Evolutionary conservation across 2,888 invertebrate species (phyloP).

Genomic region (Chloroclysta siterata): DNA sequence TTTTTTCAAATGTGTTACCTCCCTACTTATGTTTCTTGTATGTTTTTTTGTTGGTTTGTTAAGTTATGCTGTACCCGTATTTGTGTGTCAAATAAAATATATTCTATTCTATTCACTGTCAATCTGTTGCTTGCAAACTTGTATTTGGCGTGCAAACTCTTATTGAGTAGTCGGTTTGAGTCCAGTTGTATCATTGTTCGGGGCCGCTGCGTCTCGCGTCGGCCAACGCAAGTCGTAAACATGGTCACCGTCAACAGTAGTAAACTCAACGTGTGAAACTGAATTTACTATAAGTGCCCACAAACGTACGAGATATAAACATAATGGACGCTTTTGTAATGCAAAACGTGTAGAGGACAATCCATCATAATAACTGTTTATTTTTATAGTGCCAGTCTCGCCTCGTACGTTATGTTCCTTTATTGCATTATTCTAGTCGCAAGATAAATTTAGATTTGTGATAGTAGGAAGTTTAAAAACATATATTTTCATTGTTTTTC

Average conservation of each 20-base stretch:
- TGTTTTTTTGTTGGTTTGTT: too few relatives aligned
- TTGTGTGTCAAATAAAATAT: too few relatives aligned
- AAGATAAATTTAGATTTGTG: constrained; percentile 11
- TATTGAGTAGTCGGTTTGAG: background rate
- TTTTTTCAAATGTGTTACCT: too few relatives aligned
- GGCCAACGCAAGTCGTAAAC: constrained; percentile 29
- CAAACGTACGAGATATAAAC: constrained; percentile 25
- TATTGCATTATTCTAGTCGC: constrained; percentile 11
- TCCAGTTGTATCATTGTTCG: constrained; percentile 11
- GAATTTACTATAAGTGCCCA: constrained; percentile 23
- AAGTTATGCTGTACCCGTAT: too few relatives aligned
- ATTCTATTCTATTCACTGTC: too few relatives aligned
- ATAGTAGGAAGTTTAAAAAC: constrained; percentile 7
- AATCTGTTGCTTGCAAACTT: background rate
- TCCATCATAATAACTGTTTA: constrained; percentile 11
- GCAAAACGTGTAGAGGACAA: constrained; percentile 12
- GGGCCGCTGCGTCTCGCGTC: constrained; percentile 4
- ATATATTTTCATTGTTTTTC: too few relatives aligned
- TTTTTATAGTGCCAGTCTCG: constrained; percentile 19
- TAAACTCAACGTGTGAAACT: constrained; percentile 33
- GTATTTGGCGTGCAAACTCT: background rate
- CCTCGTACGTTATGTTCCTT: constrained; percentile 10
- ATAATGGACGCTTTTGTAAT: constrained; percentile 19
- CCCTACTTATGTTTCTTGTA: too few relatives aligned
- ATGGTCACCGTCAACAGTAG: constrained; percentile 28